Percentiles rank a stretch among this genome's conserved stretches.
phyloP scores from a whole-genome alignment of 1,140 invertebrate species.

The Lanistes nyassanus region DNA sequence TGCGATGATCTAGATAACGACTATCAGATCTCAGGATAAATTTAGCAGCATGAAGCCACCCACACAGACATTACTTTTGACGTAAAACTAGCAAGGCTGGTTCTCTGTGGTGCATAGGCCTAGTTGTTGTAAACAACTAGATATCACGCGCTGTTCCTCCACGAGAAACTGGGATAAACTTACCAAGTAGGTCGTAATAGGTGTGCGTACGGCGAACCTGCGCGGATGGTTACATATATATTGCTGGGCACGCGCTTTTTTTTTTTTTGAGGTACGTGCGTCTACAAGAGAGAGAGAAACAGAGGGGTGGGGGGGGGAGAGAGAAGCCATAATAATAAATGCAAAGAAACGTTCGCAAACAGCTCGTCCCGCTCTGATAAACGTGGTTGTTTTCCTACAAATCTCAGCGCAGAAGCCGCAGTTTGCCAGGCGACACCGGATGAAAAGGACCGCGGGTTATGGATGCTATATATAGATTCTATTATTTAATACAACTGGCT shows the following conservation, averaged over 20 bases:
- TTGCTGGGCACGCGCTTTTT: not conserved
- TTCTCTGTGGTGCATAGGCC: not conserved
- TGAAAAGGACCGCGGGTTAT: not conserved
- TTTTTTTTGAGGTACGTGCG: not conserved
- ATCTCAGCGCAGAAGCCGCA: not conserved
- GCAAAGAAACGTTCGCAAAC: not conserved
- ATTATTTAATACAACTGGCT: too few relatives aligned
- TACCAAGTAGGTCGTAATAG: not conserved
- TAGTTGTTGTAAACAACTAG: not conserved
- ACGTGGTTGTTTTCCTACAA: not conserved
- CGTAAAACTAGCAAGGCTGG: not conserved
- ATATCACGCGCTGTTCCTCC: not conserved
- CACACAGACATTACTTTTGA: not conserved
- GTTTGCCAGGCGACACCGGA: not conserved
- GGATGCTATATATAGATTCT: too few relatives aligned
- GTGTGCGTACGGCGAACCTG: not conserved
- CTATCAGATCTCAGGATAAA: not conserved
- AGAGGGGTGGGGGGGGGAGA: not conserved
- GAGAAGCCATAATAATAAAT: not conserved
- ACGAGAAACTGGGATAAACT: not conserved
- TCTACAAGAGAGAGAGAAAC: not conserved
- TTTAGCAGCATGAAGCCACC: not conserved
- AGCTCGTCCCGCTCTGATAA: too few relatives aligned
- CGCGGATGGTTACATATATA: not conserved
- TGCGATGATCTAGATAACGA: not conserved